phyloP scores from a whole-genome alignment of 2,888 invertebrate genomes.

The Cabera pusaria region DNA sequence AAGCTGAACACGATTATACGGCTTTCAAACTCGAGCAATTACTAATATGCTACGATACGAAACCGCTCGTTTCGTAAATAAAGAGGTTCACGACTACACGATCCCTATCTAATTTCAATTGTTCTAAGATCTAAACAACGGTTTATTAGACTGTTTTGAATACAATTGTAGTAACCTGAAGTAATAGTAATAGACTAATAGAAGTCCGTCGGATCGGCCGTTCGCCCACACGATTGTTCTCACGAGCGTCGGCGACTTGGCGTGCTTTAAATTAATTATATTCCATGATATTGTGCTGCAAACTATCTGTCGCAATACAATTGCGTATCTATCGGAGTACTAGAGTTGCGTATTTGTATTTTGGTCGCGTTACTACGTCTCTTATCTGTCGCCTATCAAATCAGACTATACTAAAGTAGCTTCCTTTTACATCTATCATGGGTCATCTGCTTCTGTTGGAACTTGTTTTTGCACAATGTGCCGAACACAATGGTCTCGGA shows the following conservation, averaged over 20 bases:
- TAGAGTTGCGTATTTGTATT: constrained; percentile 44
- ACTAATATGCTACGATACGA: no score
- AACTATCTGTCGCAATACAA: constrained; percentile 38
- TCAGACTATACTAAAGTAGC: constrained; percentile 18
- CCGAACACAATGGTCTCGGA: constrained; percentile 36
- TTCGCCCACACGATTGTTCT: constrained; percentile 38
- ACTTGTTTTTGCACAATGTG: constrained; percentile 22
- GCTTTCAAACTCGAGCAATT: constrained; percentile 11
- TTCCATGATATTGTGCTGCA: constrained; percentile 53
- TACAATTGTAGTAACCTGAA: constrained; percentile 20
- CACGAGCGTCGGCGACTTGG: constrained; percentile 44
- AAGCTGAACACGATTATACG: constrained; percentile 30
- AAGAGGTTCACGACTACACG: constrained; percentile 16
- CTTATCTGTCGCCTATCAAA: constrained; percentile 48
- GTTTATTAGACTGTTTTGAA: constrained; percentile 29
- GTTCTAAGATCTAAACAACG: constrained; percentile 19
- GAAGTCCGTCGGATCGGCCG: constrained; percentile 44
- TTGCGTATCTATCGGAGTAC: constrained; percentile 41
- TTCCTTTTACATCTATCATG: constrained; percentile 7
- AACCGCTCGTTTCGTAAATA: no score
- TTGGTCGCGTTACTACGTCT: constrained; percentile 54
- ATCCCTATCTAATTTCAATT: constrained; percentile 25
- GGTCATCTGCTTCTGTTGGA: constrained; percentile 11
- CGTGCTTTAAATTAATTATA: constrained; percentile 62
- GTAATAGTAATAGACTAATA: not conserved